phyloP scores from a whole-genome alignment of 2,113 vertebrate genomes.

The Solea senegalensis region DNA sequence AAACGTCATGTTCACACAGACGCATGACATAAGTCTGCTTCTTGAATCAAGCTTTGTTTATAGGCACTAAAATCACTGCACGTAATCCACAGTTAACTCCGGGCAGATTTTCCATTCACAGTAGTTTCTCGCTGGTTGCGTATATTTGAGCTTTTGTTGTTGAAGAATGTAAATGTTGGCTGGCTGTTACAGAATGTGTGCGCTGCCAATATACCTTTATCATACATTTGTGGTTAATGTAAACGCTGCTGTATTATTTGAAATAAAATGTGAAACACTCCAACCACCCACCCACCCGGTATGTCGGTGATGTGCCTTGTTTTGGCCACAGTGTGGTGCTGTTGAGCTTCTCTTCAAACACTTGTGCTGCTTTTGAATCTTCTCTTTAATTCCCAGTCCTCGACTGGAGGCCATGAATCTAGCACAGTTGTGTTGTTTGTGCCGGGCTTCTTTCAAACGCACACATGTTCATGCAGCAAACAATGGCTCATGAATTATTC shows the following conservation, averaged over 20 bases:
- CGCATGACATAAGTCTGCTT: conserved; percentile 8
- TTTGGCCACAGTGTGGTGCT: conserved; percentile 60
- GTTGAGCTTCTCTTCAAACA: conserved; percentile 50
- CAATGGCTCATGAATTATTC: conserved; percentile 68
- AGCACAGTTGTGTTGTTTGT: conserved; percentile 59
- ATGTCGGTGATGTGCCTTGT: not conserved
- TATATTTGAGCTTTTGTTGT: conserved; percentile 25
- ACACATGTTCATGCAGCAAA: conserved; percentile 43
- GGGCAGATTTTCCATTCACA: conserved; percentile 14
- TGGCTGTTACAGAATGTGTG: conserved; percentile 3
- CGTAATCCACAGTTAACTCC: not conserved
- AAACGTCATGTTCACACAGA: not conserved
- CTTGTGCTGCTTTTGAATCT: conserved; percentile 8
- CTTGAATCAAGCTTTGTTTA: not conserved
- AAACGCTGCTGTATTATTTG: conserved; percentile 30
- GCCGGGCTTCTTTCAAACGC: conserved; percentile 36
- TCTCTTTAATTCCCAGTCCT: conserved; percentile 28
- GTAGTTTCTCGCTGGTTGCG: conserved; percentile 39
- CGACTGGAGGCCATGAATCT: conserved; percentile 54
- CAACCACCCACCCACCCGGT: too few relatives aligned
- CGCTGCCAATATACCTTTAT: conserved; percentile 24
- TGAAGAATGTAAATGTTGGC: conserved; percentile 2
- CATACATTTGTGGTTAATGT: conserved; percentile 14
- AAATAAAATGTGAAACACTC: conserved; percentile 36
- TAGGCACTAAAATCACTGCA: not conserved